Evolutionary conservation across 2,113 vertebrate species (phyloP), one percentile per base, ranked within the genome.

Genomic region (Dendrocopos noguchii): DNA sequence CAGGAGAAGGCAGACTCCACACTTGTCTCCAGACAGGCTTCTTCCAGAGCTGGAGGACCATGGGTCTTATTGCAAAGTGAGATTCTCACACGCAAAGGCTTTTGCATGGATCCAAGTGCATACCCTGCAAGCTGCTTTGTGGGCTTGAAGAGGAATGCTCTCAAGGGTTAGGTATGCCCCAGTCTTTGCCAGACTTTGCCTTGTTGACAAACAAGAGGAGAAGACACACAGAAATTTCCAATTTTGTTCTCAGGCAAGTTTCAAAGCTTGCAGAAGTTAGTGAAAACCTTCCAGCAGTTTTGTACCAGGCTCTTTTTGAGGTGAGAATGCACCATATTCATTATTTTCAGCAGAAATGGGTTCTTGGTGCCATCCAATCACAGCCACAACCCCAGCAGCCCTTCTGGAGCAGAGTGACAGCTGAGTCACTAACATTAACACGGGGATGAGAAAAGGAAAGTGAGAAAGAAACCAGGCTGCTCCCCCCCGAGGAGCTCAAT

Each of bases 401-500:
- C 88, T 91, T 82, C 73, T 0, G 2, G 90, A 66, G 66, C 47
- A 88, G 83, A 97, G 55, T 93, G 93, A 82, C 56, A 90, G 87
- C 93, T 59, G 84, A 97, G 89, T 85, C 82, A 96, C 88, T 87
- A 47, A 94, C 44, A 83, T 66, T 86, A 88, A 95, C 87, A 88
- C 39, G 70, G 74, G 84, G 74, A 94, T 64, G 80, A 93, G 95
- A 95, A 91, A 57, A 88, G 57, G 72, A 87, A 82, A 95, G 94
- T 65, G 39, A 91, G 78, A 85, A 92, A 91, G 94, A 91, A 95
- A 88, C 64, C 84, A 92, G 92, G 91, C 90, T 84, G 77, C 77
- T 85, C 84, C 96, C 90, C 90, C 91, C 71, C 29, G 70, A 91
- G 93, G 60, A 95, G 70, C 91, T 94, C 96, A 96, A 95, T 80